Base-by-base conservation (phyloP, 1,140 invertebrate species). In the Drosophila ohnishii region DNA sequence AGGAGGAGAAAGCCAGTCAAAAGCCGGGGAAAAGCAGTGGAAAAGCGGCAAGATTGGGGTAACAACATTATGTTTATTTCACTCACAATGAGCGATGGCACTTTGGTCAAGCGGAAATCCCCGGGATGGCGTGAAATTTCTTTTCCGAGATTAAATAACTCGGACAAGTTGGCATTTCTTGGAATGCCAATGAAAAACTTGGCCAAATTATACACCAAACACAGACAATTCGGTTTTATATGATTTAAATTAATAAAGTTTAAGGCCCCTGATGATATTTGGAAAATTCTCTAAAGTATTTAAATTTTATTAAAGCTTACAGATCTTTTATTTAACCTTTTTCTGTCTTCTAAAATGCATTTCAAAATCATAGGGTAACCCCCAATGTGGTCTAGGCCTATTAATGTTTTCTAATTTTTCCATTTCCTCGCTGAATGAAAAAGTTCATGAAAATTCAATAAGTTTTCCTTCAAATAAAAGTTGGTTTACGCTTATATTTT, bases 391-490 rank as follows among this genome's bases (percentile, higher is more conserved):
- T 3, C 28, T 62, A 30, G 35, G 35, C 19, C 25, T 32, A 81
- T 61, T 35, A 16, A 48, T 71, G 59, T 55, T 61, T 70, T 16
- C 48, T 16, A 50, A 57, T 25, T 65, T 48, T 7, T 30, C 13
- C 16, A 19, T 47, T 48, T 50, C 14, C 35, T 30, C 14, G 5
- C n/a, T 45, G 22, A 65, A 35, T 45, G 1, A 16, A 64, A n/a
- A 65, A 50, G 48, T 79, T 80, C 76, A 88, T 88, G 62, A 80
- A 87, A 87, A 87, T 88, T 83, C 80, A 83, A 87, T 88, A 88
- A 65, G 84, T 77, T 77, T 82, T 69, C 35, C 39, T 63, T 42
- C 50, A 79, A 87, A 82, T 83, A 44, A 78, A 83, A 30, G 78
- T 77, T 65, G 66, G 64, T 45, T 66, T 64, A 74, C 30, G 34